Evolutionary conservation across 2,113 vertebrate species (phyloP), one percentile per base, ranked within the genome.

Genomic region (Ochotona princeps): DNA sequence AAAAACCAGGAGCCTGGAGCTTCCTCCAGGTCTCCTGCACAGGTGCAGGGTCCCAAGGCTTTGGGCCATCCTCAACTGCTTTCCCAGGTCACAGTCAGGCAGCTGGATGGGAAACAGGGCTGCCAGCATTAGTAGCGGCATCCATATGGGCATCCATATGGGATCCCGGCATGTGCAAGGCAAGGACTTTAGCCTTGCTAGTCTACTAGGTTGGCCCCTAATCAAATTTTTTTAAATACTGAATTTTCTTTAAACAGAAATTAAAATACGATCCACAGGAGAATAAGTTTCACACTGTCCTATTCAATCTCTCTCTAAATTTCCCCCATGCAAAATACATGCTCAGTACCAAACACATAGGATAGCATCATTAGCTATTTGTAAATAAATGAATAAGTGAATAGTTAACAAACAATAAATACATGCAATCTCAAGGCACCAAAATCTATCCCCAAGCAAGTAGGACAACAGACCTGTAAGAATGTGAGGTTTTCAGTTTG

Each of bases 341-440:
- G 26, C 12, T 61, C 4, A 83, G 63, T 20, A 14, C 25, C 35
- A 47, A 47, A 12, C 13, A 57, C 30, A 49, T 8, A 38, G 8
- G 20, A 14, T 54, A 26, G 28, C 17, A 87, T 57, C 8, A 25
- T 81, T 65, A 82, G 8, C 25, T 92, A 14, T 83, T 79, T 81
- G 66, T 70, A 86, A 95, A 66, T 63, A 26, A 94, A 75, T 88
- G 28, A 83, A 67, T 80, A 61, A 32, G 38, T 57, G 18, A 57
- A 57, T 57, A 44, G 6, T 44, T 44, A 44, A 44, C 38, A 44
- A 44, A 44, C 38, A 44, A 44, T 18, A 57, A 57, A 49, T 23
- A n/a, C n/a, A n/a, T n/a, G n/a, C n/a, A n/a, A 12, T 25, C 35
- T 63, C 14, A n/a, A 63, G 44, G 14, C 61, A 76, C 57, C 44